A percentile compares a stretch with the other conserved stretches of the same genome.
phyloP scores from a whole-genome alignment of 2,113 vertebrate species.

The Eidolon helvum region DNA sequence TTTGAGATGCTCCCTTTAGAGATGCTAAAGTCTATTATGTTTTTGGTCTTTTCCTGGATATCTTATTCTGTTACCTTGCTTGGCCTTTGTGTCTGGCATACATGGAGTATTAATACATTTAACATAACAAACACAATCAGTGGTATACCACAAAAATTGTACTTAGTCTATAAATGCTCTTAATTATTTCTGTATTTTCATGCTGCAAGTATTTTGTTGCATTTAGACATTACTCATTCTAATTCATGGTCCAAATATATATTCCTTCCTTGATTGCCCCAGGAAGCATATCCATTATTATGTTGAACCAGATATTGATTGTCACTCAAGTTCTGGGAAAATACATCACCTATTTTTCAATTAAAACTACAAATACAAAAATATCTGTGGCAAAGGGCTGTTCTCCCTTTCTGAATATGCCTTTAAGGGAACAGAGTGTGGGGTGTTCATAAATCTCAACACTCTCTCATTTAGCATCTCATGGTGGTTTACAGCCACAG shows the following conservation, averaged over 20 bases:
- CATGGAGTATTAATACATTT: background rate
- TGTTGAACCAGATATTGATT: slow-evolving; percentile 70
- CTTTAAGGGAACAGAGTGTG: background rate
- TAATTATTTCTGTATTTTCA: slow-evolving; percentile 8
- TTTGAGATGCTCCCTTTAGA: background rate
- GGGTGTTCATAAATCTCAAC: background rate
- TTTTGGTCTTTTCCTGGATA: background rate
- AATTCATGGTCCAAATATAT: background rate
- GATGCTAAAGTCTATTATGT: background rate
- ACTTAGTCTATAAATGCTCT: background rate
- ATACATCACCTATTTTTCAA: slow-evolving; percentile 59
- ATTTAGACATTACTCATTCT: background rate
- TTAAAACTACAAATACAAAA: slow-evolving; percentile 47
- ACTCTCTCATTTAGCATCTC: slow-evolving; percentile 23
- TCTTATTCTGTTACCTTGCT: background rate
- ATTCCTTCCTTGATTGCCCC: background rate
- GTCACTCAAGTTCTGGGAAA: slow-evolving; percentile 73
- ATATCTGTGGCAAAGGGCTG: background rate
- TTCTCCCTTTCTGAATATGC: slow-evolving; percentile 1
- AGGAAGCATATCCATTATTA: background rate
- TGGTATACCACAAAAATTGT: background rate
- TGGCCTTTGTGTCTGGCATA: background rate
- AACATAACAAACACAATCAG: slow-evolving; percentile 24
- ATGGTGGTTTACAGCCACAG: slow-evolving; percentile 66
- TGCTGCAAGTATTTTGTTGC: background rate